Conservation (phyloP, 2,888 invertebrate genomes). For the Apeira syringaria region DNA sequence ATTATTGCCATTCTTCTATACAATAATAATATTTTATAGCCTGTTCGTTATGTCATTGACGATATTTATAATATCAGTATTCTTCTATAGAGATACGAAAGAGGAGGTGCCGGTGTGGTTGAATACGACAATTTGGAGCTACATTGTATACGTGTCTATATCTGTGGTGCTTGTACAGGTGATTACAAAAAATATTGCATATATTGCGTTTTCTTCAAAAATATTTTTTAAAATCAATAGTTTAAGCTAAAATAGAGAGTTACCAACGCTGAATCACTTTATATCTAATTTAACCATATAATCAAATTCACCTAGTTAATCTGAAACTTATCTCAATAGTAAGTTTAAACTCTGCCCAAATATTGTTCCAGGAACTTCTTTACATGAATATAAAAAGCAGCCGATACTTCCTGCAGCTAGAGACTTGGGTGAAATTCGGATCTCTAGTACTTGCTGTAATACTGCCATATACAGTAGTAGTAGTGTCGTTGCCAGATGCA, state of each 20-base stretch:
- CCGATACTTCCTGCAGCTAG: conserved; percentile 77
- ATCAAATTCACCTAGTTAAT: too few relatives aligned
- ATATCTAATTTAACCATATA: too few relatives aligned
- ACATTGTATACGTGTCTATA: conserved; percentile 62
- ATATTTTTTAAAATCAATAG: too few relatives aligned
- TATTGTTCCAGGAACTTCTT: conserved; percentile 70
- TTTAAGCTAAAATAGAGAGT: too few relatives aligned
- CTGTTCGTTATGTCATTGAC: conserved; percentile 78
- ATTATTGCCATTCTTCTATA: conserved; percentile 78
- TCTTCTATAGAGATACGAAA: conserved; percentile 68
- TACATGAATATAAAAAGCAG: conserved; percentile 75
- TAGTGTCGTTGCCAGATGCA: conserved; percentile 37
- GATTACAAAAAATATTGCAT: too few relatives aligned
- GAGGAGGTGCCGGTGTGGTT: conserved; percentile 52
- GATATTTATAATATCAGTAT: conserved; percentile 70
- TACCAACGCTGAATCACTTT: too few relatives aligned
- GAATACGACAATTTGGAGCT: conserved; percentile 58
- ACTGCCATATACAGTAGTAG: conserved; percentile 58
- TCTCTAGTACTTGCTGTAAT: conserved; percentile 70
- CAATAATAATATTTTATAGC: conserved; percentile 73
- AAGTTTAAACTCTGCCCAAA: background rate
- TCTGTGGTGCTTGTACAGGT: conserved; percentile 69
- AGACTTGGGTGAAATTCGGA: conserved; percentile 82
- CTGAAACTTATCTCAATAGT: too few relatives aligned
- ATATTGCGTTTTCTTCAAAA: too few relatives aligned